Conservation (phyloP, 2,113 vertebrate genomes). For the Notothenia coriiceps region DNA sequence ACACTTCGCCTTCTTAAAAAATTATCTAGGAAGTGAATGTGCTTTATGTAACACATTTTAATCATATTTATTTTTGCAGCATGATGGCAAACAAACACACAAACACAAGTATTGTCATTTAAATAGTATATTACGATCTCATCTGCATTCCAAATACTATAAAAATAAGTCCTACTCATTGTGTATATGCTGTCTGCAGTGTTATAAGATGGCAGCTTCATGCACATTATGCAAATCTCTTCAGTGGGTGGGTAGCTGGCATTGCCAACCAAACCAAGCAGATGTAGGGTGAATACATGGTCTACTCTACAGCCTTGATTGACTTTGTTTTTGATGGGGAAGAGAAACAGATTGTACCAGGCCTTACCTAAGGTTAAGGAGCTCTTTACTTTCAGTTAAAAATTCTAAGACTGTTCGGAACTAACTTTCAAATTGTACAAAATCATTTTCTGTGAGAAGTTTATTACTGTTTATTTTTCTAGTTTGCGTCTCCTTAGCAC, state of each 20-base stretch:
- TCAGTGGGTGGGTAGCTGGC: slow-evolving; percentile 37
- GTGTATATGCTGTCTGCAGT: slow-evolving; percentile 42
- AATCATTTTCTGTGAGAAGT: neutral
- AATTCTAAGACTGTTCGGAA: neutral
- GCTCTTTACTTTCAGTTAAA: neutral
- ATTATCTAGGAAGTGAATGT: neutral
- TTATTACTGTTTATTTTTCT: neutral
- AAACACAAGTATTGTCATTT: slow-evolving; percentile 4
- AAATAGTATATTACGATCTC: neutral
- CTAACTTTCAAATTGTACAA: neutral
- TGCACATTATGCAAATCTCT: slow-evolving; percentile 55
- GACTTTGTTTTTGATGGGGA: neutral
- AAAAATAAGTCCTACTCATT: slow-evolving; percentile 23
- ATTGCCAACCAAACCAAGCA: slow-evolving; percentile 35
- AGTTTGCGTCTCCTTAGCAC: neutral
- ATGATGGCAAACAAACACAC: neutral
- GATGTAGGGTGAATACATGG: slow-evolving; percentile 21
- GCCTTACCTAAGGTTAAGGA: neutral
- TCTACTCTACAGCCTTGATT: neutral
- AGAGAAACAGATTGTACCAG: neutral
- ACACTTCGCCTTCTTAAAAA: neutral
- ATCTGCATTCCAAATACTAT: slow-evolving; percentile 20
- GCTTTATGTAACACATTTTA: neutral
- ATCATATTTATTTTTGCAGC: neutral
- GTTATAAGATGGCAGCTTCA: slow-evolving; percentile 48